Evolutionary conservation across 2,113 vertebrate species (phyloP).

Genomic region (Austrofundulus limnaeus): DNA sequence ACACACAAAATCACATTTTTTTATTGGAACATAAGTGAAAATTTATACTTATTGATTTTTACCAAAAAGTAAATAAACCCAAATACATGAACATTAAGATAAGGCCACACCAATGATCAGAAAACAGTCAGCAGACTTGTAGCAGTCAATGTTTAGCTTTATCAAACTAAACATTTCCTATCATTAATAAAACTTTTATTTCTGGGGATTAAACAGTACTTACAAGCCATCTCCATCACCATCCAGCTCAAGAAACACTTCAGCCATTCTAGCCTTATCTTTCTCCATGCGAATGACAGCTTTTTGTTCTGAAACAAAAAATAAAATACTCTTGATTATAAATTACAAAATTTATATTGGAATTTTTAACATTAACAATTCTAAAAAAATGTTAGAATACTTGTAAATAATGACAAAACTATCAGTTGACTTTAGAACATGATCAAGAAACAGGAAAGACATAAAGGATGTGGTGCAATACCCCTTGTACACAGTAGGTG

Average conservation of each 20-base stretch:
- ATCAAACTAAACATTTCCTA: not conserved
- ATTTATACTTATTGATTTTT: not conserved
- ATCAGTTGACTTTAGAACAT: not conserved
- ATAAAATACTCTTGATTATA: not conserved
- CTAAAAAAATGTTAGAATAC: too few relatives aligned
- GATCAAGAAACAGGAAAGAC: not conserved
- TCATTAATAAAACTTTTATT: not conserved
- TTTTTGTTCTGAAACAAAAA: slow-evolving; percentile 81
- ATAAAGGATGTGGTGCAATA: not conserved
- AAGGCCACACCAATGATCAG: not conserved
- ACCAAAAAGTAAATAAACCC: not conserved
- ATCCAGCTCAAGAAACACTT: slow-evolving; percentile 86
- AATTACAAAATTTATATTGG: not conserved
- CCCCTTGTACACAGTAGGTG: slow-evolving; percentile 10
- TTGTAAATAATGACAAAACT: too few relatives aligned
- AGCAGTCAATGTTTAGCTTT: not conserved
- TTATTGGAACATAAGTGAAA: not conserved
- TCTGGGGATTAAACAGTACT: slow-evolving; percentile 64
- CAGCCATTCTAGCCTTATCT: slow-evolving; percentile 79
- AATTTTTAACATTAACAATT: too few relatives aligned
- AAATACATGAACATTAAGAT: too few relatives aligned
- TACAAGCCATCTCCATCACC: slow-evolving; percentile 84
- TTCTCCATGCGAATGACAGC: slow-evolving; percentile 71
- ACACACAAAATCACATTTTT: slow-evolving; percentile 9
- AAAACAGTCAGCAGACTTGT: too few relatives aligned